Conservation (phyloP, 1,140 invertebrate genomes). For the Paramacrobiotus metropolitanus region DNA sequence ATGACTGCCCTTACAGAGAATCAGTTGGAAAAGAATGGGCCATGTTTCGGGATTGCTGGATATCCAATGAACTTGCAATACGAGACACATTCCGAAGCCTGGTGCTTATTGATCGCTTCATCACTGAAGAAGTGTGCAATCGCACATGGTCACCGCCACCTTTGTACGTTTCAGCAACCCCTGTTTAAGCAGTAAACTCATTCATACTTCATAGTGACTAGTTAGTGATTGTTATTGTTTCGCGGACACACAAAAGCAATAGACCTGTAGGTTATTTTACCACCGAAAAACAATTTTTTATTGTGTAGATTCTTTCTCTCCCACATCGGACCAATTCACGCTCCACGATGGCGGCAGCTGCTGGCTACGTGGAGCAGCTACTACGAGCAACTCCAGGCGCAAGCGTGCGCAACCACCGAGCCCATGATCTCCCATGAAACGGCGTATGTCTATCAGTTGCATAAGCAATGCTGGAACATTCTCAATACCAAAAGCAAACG, state of each 20-base stretch:
- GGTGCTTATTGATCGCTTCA: not conserved
- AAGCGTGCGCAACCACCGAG: too few relatives aligned
- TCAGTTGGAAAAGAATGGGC: not conserved
- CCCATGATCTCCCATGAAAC: too few relatives aligned
- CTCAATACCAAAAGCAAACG: not conserved
- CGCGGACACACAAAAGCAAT: too few relatives aligned
- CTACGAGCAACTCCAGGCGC: too few relatives aligned
- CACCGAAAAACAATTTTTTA: too few relatives aligned
- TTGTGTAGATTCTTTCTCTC: not conserved
- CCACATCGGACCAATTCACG: slow-evolving; percentile 2
- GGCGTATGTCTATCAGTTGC: not conserved
- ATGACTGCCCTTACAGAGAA: too few relatives aligned
- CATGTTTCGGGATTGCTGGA: slow-evolving; percentile 4
- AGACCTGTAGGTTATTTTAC: too few relatives aligned
- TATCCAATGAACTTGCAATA: not conserved
- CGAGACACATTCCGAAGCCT: not conserved
- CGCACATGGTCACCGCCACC: not conserved
- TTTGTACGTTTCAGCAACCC: too few relatives aligned
- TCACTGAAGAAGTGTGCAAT: not conserved
- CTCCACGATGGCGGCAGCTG: not conserved
- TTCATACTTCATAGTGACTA: too few relatives aligned
- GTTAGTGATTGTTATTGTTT: too few relatives aligned
- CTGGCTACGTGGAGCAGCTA: too few relatives aligned
- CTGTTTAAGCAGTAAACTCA: too few relatives aligned
- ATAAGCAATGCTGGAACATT: not conserved